Evolutionary conservation across 2,113 vertebrate species (phyloP), one percentile per base, ranked within the genome.

Genomic region (Carettochelys insculpta): DNA sequence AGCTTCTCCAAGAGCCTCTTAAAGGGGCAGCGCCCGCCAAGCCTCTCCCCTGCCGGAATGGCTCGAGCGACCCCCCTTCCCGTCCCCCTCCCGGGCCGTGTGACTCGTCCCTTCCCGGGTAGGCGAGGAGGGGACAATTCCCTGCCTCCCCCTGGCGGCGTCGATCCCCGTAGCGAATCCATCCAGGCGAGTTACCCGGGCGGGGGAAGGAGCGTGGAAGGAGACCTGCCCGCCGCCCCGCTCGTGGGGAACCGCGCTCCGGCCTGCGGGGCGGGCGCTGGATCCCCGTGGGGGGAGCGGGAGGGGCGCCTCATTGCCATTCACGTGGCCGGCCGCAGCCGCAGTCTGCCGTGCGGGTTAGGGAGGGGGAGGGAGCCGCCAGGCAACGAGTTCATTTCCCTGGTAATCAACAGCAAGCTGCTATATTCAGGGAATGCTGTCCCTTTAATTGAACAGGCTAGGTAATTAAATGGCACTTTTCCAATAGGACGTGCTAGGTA

Each of bases 401-500:
- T 97, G 97, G 98, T 97, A 98, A 98, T 98, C 98, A 98, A 97
- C 97, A 96, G 98, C 98, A 98, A 98, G 98, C 98, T 98, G 98
- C 98, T 97, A 97, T 98, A 98, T 98, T 97, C 98, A 97, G 98
- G 97, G 98, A 98, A 98, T 98, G 98, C 98, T 98, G 98, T 98
- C 98, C 98, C 98, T 99, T 99, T 99, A 99, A 99, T 99, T 99
- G 99, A 99, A 99, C 99, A 98, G 99, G 98, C 98, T 98, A 99
- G 99, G 99, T 99, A 99, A 99, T 99, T 99, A 99, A 99, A 99
- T 99, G 99, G 99, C 99, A 99, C 98, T 99, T 99, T 99, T 99
- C 99, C 99, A 99, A 99, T 99, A 99, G 98, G 98, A 99, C 97
- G 99, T 99, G 99, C 98, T 98, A 99, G 99, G 98, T 99, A 99